A percentile compares a stretch with the other conserved stretches of the same genome.
Conservation (phyloP, 2,888 invertebrate species). For the Julus scandinavius region DNA sequence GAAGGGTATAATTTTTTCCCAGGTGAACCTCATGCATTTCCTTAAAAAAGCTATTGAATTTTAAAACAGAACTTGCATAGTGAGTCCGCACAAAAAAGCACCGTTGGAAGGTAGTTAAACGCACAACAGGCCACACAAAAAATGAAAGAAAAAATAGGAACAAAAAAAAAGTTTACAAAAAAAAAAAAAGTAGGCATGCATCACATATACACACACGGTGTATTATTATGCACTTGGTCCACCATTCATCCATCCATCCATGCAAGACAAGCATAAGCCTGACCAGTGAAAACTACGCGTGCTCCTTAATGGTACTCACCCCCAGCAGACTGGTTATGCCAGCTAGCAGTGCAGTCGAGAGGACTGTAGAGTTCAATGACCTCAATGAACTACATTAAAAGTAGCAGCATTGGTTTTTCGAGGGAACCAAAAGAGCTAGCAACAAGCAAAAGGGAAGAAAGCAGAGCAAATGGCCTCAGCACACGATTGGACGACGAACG, state of each 20-base stretch:
- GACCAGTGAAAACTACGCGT: constrained; percentile 26
- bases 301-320: constrained; percentile 37
- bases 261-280: constrained; percentile 10
- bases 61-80: constrained; percentile 19
- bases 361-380: constrained; percentile 48
- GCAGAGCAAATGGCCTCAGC: constrained; percentile 39
- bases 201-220: background rate
- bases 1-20: constrained; percentile 11
- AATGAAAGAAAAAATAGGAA: constrained; percentile 1
- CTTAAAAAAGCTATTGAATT: constrained; percentile 39
- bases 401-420: constrained; percentile 26
- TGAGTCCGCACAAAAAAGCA: constrained; percentile 30
- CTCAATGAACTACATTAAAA: constrained; percentile 50
- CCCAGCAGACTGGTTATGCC: constrained; percentile 48
- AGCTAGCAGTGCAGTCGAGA: constrained; percentile 23
- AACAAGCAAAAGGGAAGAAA: constrained; percentile 34
- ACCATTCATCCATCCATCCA: background rate
- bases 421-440: constrained; percentile 12
- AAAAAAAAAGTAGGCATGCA: constrained; percentile 2
- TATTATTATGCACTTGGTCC: constrained; percentile 19
- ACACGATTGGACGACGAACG: background rate
- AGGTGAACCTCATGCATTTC: constrained; percentile 29
- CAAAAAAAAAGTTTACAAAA: constrained; percentile 1
- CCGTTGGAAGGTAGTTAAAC: constrained; percentile 38
- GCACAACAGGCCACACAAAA: constrained; percentile 19